Conservation (phyloP, 2,888 invertebrate species). For the Cylloceria caligata region DNA sequence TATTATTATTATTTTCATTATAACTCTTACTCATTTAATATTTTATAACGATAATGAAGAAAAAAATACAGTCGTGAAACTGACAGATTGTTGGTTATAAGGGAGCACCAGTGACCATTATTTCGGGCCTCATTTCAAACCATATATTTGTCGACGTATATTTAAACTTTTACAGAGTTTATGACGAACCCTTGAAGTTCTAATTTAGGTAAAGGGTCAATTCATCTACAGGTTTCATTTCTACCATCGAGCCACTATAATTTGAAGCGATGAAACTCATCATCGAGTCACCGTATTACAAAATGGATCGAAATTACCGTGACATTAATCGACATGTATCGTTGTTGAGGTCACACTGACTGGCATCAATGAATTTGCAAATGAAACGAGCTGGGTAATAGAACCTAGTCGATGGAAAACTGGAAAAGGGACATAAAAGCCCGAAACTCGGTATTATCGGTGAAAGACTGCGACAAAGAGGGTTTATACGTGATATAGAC, state of each 20-base stretch:
- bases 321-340: slow-evolving; percentile 1
- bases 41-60: too few relatives aligned
- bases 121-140: neutral
- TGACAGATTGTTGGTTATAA: too few relatives aligned
- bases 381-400: slow-evolving; percentile 14
- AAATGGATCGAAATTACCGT: neutral
- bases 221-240: neutral
- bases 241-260: neutral
- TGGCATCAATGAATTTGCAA: slow-evolving; percentile 14
- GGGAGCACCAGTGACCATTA: too few relatives aligned
- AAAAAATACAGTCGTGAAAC: too few relatives aligned
- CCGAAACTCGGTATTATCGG: neutral
- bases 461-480: neutral
- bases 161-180: neutral
- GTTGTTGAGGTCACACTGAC: neutral
- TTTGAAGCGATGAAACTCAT: neutral
- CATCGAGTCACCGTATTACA: neutral
- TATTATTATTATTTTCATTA: too few relatives aligned
- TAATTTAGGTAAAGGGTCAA: neutral
- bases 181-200: neutral
- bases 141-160: neutral
- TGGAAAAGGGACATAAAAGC: slow-evolving; percentile 25
- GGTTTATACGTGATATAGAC: neutral
- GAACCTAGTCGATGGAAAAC: slow-evolving; percentile 14
- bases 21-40: too few relatives aligned